Evolutionary conservation across 2,797 vertebrate species (phyloP).

Genomic region (Poecilia wingei): DNA sequence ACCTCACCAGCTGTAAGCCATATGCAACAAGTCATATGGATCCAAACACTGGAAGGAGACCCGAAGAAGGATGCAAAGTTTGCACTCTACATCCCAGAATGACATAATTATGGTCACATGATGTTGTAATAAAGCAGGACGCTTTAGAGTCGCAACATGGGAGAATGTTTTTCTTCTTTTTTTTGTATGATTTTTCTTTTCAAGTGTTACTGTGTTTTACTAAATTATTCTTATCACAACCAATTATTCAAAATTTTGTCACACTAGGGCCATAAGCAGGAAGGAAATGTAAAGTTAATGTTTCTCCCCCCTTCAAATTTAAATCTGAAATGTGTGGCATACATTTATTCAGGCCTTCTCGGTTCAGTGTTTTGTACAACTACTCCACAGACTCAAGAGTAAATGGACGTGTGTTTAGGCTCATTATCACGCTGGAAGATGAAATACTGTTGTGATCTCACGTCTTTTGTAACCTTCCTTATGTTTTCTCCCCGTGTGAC

Average conservation of each 20-base stretch:
- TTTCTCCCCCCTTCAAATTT: not conserved
- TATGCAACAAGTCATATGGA: slow-evolving; percentile 18
- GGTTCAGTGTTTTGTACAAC: not conserved
- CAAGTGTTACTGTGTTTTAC: not conserved
- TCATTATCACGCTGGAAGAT: not conserved
- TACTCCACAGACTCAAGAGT: not conserved
- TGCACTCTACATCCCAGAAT: slow-evolving; percentile 2
- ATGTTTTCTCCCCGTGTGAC: not conserved
- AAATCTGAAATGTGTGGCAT: not conserved
- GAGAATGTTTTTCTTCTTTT: not conserved
- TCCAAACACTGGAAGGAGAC: slow-evolving; percentile 8
- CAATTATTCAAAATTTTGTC: not conserved
- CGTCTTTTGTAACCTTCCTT: not conserved
- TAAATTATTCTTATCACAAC: too few relatives aligned
- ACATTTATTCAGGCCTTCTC: not conserved
- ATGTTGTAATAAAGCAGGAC: slow-evolving; percentile 17
- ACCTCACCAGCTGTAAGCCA: slow-evolving; percentile 8
- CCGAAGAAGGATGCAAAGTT: slow-evolving; percentile 6
- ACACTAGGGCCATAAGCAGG: not conserved
- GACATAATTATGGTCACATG: slow-evolving; percentile 18
- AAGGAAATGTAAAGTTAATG: not conserved
- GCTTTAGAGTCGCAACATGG: not conserved
- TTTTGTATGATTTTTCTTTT: slow-evolving; percentile 2
- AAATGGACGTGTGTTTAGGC: not conserved
- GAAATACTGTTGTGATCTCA: not conserved